Percentiles rank a stretch among this genome's conserved stretches.
phyloP scores from a whole-genome alignment of 1,140 invertebrate genomes.

The Trypoxylus dichotomus region DNA sequence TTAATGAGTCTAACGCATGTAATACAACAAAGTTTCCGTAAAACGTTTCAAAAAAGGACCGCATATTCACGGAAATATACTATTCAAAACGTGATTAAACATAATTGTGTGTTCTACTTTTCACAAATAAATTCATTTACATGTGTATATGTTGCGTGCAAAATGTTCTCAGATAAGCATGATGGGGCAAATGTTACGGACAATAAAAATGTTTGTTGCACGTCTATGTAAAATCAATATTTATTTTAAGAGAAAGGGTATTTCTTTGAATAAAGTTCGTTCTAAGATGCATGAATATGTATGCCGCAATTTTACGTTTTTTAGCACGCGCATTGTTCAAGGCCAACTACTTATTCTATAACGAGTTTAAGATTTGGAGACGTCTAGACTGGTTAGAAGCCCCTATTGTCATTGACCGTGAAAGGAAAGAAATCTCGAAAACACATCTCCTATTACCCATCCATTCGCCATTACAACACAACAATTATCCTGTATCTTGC shows the following conservation, averaged over 20 bases:
- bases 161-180: too few species aligned
- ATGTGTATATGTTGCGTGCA: too few species aligned
- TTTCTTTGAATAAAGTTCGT: neutral
- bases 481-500: neutral
- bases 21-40: too few species aligned
- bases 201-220: too few species aligned
- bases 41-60: too few species aligned
- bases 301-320: neutral
- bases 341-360: conserved; percentile 2
- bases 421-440: conserved; percentile 15
- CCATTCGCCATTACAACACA: neutral
- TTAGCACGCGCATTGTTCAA: conserved; percentile 1
- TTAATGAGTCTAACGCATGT: too few species aligned
- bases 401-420: conserved; percentile 20
- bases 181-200: too few species aligned
- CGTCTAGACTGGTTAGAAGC: conserved; percentile 17
- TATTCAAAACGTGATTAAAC: too few species aligned
- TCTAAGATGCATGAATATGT: neutral
- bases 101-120: too few species aligned
- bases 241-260: neutral
- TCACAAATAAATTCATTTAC: too few species aligned
- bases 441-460: conserved; percentile 1
- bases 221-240: neutral
- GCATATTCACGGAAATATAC: too few species aligned
- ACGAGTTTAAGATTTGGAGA: conserved; percentile 14